Conservation (phyloP, 2,113 vertebrate genomes). For the Eulacestoma nigropectus region DNA sequence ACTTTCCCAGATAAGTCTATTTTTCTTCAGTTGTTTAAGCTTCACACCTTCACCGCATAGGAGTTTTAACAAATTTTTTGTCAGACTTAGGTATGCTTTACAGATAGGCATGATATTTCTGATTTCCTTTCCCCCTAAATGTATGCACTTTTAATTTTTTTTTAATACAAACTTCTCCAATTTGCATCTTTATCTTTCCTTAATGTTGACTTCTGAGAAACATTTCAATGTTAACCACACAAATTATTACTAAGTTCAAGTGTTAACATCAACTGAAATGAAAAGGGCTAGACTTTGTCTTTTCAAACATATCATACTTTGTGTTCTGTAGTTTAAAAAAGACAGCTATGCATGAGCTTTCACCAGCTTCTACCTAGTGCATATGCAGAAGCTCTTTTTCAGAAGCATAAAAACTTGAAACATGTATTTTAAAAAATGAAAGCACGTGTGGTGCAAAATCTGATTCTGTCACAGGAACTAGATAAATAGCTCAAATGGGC, state of each 20-base stretch:
- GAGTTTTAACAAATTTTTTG: neutral
- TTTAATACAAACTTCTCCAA: neutral
- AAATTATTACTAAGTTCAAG: neutral
- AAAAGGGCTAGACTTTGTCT: neutral
- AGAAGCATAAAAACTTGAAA: conserved; percentile 28
- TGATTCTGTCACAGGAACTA: conserved; percentile 27
- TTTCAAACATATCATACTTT: neutral
- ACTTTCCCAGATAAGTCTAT: neutral
- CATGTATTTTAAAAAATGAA: conserved; percentile 29
- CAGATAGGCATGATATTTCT: neutral
- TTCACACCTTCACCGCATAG: neutral
- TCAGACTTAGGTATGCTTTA: neutral
- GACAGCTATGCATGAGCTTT: neutral
- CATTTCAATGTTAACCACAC: neutral
- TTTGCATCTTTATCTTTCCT: neutral
- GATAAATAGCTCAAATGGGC: conserved; percentile 52
- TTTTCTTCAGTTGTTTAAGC: neutral
- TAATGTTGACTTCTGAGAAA: neutral
- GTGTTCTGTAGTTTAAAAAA: neutral
- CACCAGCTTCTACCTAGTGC: neutral
- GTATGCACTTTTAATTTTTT: neutral
- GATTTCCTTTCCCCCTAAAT: neutral
- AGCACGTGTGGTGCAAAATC: conserved; percentile 32
- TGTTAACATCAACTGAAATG: neutral
- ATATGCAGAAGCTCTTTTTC: conserved; percentile 42